Evolutionary conservation across 2,797 vertebrate species (phyloP).

Genomic region (Rhynchonycteris naso): DNA sequence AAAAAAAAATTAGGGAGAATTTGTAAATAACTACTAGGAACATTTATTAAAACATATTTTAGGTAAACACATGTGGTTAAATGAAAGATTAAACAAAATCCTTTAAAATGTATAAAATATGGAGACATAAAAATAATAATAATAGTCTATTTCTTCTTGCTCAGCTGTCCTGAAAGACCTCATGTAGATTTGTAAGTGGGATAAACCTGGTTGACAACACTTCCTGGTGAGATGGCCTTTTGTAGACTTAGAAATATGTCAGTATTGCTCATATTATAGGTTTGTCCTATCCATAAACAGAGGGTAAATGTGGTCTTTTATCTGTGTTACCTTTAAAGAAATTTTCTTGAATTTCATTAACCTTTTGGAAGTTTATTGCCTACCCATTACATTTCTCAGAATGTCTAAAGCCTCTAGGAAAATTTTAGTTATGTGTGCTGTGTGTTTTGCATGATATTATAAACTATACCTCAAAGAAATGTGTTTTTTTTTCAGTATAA

Average conservation of each 20-base stretch:
- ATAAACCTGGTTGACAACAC: slow-evolving; percentile 50
- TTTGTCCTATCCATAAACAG: slow-evolving; percentile 59
- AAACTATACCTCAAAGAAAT: slow-evolving; percentile 6
- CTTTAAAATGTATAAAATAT: slow-evolving; percentile 17
- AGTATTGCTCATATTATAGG: slow-evolving; percentile 45
- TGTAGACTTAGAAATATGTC: slow-evolving; percentile 65
- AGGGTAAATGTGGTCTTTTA: slow-evolving; percentile 54
- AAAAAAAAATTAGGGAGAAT: not conserved
- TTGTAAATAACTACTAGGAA: not conserved
- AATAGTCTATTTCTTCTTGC: not conserved
- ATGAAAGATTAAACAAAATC: slow-evolving; percentile 3
- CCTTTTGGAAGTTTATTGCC: slow-evolving; percentile 72
- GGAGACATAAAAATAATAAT: not conserved
- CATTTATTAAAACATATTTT: slow-evolving; percentile 14
- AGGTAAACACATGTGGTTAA: not conserved
- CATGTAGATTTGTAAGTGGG: slow-evolving; percentile 35
- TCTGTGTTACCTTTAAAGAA: slow-evolving; percentile 63
- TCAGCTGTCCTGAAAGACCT: not conserved
- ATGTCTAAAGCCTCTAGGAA: slow-evolving; percentile 33
- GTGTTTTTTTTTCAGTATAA: not conserved
- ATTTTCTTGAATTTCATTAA: slow-evolving; percentile 75
- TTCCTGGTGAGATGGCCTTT: slow-evolving; percentile 66
- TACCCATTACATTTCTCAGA: slow-evolving; percentile 56
- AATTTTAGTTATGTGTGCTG: slow-evolving; percentile 37
- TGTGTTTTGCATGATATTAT: slow-evolving; percentile 21